Evolutionary conservation across 2,797 vertebrate genomes (phyloP).

Genomic region (Myotis pilosus): DNA sequence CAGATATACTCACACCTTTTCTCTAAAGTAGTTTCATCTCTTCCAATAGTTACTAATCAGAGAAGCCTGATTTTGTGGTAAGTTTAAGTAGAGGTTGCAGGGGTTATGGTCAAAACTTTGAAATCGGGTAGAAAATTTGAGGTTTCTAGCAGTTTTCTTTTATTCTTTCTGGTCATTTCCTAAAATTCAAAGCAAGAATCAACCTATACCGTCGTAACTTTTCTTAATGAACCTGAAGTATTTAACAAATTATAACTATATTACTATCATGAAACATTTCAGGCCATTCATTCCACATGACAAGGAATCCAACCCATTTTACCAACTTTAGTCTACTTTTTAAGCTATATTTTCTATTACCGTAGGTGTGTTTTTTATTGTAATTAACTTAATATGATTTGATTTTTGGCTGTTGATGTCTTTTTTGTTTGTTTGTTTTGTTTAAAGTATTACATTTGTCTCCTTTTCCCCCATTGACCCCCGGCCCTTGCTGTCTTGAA

Average conservation of each 20-base stretch:
- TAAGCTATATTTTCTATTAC: conserved; percentile 1
- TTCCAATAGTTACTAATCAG: conserved; percentile 35
- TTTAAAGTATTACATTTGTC: too few species aligned
- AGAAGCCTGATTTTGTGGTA: conserved; percentile 45
- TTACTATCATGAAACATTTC: conserved; percentile 23
- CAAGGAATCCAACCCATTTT: conserved; percentile 14
- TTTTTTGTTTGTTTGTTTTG: background rate
- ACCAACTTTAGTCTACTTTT: conserved; percentile 20
- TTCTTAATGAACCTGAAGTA: background rate
- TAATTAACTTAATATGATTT: background rate
- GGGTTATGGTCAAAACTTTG: background rate
- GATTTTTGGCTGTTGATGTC: background rate
- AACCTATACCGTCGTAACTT: background rate
- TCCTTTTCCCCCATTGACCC: too few species aligned
- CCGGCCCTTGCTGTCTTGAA: background rate
- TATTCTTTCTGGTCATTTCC: background rate
- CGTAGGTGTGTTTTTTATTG: background rate
- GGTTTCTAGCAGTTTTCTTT: background rate
- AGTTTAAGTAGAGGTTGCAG: conserved; percentile 36
- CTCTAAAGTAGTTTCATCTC: conserved; percentile 41
- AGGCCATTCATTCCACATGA: conserved; percentile 1
- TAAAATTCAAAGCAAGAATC: conserved; percentile 15
- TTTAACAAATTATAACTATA: conserved; percentile 5
- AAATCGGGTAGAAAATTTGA: conserved; percentile 43
- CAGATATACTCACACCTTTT: background rate